phyloP scores from a whole-genome alignment of 2,888 invertebrate genomes.

The Bombylius major region DNA sequence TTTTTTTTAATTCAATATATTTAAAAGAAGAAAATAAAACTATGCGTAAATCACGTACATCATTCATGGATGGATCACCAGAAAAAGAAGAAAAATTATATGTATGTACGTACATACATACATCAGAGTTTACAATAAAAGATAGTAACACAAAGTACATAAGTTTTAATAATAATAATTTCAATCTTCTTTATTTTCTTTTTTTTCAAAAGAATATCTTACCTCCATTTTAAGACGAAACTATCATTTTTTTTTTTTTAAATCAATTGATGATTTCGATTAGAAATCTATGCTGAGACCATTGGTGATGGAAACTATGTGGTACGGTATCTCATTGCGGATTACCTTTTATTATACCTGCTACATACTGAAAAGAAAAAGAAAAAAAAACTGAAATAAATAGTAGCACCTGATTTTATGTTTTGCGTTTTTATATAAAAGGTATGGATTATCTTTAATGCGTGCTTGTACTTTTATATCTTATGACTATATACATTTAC shows the following conservation, averaged over 20 bases:
- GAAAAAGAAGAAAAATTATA: too few species aligned
- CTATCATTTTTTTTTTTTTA: too few species aligned
- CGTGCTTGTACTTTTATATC: too few species aligned
- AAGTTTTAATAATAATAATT: too few species aligned
- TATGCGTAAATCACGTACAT: neutral
- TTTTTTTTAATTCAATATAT: neutral
- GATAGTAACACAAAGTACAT: neutral
- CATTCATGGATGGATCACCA: neutral
- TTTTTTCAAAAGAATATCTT: neutral
- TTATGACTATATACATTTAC: neutral
- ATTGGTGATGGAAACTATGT: neutral
- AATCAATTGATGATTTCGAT: neutral
- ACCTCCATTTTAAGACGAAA: neutral
- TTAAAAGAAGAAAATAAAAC: neutral
- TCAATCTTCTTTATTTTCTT: too few species aligned
- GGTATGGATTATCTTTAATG: too few species aligned
- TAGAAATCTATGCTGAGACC: neutral
- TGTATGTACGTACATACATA: neutral
- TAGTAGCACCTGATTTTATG: too few species aligned
- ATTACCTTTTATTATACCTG: neutral
- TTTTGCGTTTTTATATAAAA: neutral
- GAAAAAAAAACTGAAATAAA: neutral
- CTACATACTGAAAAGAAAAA: neutral
- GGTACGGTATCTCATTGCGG: neutral
- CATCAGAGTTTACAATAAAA: neutral